These are phyloP conservation scores for Carcinoscorpius rotundicauda DNA, from an alignment of 1,140 invertebrate genomes.

Conservation along the genomic window DNA sequence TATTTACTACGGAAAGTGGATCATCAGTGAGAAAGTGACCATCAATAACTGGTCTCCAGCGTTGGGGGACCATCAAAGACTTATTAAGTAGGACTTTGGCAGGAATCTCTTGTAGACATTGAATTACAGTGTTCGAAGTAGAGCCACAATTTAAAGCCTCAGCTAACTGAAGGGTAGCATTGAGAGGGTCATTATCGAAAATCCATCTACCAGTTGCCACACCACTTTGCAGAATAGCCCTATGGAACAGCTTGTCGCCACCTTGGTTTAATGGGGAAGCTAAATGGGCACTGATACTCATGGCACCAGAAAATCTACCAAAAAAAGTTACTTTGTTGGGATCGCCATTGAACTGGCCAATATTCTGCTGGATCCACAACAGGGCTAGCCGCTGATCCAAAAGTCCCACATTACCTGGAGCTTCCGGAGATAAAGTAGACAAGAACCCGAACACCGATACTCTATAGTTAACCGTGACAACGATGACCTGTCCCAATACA, in stretches of 20 bases:
- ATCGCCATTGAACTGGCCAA: constrained; percentile 72
- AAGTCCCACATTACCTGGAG: constrained; percentile 80
- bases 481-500: constrained; percentile 26
- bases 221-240: constrained; percentile 25
- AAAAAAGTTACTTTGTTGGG: constrained; percentile 69
- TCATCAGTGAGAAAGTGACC: constrained; percentile 15
- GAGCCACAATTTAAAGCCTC: background rate
- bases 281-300: constrained; percentile 25
- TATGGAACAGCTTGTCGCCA: constrained; percentile 19
- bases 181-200: constrained; percentile 19
- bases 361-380: constrained; percentile 73
- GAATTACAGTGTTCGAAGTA: background rate
- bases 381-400: constrained; percentile 80
- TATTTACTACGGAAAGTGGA: constrained; percentile 10
- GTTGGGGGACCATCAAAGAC: constrained; percentile 1
- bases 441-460: constrained; percentile 68
- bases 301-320: constrained; percentile 39
- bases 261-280: constrained; percentile 19
- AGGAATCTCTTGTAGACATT: constrained; percentile 18
- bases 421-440: constrained; percentile 51
- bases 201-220: constrained; percentile 24
- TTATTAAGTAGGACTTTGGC: constrained; percentile 12
- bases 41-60: constrained; percentile 22
- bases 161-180: constrained; percentile 4
- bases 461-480: constrained; percentile 33